Evolutionary conservation across 2,888 invertebrate species (phyloP).

Genomic region (Nomada fucata): DNA sequence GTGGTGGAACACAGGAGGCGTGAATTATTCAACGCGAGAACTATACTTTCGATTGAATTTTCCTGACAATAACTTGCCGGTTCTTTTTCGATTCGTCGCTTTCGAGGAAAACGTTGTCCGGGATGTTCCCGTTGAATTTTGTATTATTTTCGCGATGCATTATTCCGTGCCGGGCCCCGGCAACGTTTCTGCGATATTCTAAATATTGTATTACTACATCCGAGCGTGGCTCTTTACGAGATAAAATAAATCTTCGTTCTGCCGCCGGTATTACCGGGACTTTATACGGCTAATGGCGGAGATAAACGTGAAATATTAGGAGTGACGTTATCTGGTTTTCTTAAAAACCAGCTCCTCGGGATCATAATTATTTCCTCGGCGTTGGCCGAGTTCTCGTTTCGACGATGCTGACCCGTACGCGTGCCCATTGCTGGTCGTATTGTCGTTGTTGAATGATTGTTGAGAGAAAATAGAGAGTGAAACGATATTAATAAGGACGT

Average conservation of each 20-base stretch:
- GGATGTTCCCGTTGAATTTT: neutral
- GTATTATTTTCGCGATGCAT: neutral
- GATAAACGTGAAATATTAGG: conserved; percentile 48
- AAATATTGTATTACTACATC: conserved; percentile 24
- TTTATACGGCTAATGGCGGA: conserved; percentile 36
- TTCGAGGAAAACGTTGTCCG: neutral
- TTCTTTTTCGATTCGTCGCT: neutral
- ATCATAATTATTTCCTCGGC: neutral
- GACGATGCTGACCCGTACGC: neutral
- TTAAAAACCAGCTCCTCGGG: neutral
- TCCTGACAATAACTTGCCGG: neutral
- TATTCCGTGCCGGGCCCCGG: neutral
- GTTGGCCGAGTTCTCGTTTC: neutral
- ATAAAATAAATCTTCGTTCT: conserved; percentile 27
- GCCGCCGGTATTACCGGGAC: conserved; percentile 22
- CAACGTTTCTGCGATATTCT: conserved; percentile 10
- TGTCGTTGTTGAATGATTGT: neutral
- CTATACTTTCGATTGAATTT: too few species aligned
- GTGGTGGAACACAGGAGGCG: too few species aligned
- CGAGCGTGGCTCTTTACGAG: conserved; percentile 12
- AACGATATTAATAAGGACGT: neutral
- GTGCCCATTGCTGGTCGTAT: neutral
- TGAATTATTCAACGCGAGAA: too few species aligned
- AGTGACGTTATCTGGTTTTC: conserved; percentile 30
- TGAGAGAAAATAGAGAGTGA: neutral